A percentile compares a stretch with the other conserved stretches of the same genome.
phyloP scores from a whole-genome alignment of 2,797 vertebrate genomes.

The Sparidentex hasta region DNA sequence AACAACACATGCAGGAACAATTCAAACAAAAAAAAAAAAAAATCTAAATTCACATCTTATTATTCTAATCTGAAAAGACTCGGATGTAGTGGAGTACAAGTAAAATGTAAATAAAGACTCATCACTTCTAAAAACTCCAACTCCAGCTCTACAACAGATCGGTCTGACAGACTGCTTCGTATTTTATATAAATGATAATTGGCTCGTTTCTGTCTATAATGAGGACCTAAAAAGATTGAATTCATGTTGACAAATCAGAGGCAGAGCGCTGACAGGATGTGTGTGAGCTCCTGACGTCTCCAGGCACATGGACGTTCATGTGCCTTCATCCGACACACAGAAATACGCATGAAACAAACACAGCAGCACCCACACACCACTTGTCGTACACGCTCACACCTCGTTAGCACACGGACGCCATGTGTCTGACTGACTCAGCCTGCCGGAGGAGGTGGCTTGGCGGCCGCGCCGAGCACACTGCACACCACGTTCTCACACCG shows the following conservation, averaged over 20 bases:
- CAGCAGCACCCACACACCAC: constrained; percentile 31
- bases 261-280: not conserved
- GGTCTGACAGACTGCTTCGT: not conserved
- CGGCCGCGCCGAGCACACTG: constrained; percentile 22
- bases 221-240: not conserved
- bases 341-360: not conserved
- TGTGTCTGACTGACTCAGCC: constrained; percentile 48
- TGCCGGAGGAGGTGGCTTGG: constrained; percentile 24
- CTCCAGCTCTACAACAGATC: too few relatives aligned
- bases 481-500: constrained; percentile 38
- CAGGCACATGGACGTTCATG: constrained; percentile 45
- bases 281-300: not conserved
- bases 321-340: constrained; percentile 19
- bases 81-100: too few relatives aligned
- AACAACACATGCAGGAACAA: too few relatives aligned
- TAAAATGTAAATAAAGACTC: too few relatives aligned
- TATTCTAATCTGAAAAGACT: too few relatives aligned
- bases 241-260: not conserved
- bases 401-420: constrained; percentile 11
- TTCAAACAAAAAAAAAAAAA: too few relatives aligned
- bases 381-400: not conserved
- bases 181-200: too few relatives aligned
- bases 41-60: too few relatives aligned
- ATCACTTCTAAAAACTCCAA: too few relatives aligned
- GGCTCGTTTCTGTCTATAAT: too few relatives aligned